Evolutionary conservation across 2,113 vertebrate genomes (phyloP).

Genomic region (Rissa tridactyla): DNA sequence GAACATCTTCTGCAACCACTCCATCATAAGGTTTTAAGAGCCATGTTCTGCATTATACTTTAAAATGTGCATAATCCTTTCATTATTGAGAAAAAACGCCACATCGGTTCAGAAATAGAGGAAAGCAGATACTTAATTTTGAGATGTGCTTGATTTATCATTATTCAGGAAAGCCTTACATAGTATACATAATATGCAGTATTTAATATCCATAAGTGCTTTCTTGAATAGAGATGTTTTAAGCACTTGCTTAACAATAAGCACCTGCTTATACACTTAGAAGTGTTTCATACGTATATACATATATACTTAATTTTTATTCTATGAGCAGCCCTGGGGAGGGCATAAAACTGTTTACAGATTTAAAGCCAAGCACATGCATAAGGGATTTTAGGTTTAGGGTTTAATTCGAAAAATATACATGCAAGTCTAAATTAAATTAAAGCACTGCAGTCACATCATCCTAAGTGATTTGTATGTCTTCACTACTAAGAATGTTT

Average conservation of each 20-base stretch:
- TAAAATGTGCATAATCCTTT: conserved; percentile 44
- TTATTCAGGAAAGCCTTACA: background rate
- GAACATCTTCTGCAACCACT: conserved; percentile 25
- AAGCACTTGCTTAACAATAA: conserved; percentile 11
- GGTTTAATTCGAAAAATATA: conserved; percentile 16
- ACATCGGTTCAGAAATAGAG: background rate
- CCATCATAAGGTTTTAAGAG: conserved; percentile 21
- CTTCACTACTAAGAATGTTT: background rate
- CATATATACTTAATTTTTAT: background rate
- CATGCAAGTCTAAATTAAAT: background rate
- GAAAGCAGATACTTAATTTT: conserved; percentile 43
- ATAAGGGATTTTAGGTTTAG: background rate
- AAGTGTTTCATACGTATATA: background rate
- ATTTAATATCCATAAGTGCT: background rate
- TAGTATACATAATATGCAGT: background rate
- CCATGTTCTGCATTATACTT: conserved; percentile 26
- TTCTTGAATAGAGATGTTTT: background rate
- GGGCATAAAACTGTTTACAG: background rate
- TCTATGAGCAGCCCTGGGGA: background rate
- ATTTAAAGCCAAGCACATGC: background rate
- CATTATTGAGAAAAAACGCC: background rate
- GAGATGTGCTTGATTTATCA: background rate
- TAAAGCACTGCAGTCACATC: background rate
- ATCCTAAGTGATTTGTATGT: background rate
- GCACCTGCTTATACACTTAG: background rate